These are phyloP conservation scores for Dascillus cervinus DNA, from an alignment of 2,888 invertebrate species.

Conservation along the genomic window DNA sequence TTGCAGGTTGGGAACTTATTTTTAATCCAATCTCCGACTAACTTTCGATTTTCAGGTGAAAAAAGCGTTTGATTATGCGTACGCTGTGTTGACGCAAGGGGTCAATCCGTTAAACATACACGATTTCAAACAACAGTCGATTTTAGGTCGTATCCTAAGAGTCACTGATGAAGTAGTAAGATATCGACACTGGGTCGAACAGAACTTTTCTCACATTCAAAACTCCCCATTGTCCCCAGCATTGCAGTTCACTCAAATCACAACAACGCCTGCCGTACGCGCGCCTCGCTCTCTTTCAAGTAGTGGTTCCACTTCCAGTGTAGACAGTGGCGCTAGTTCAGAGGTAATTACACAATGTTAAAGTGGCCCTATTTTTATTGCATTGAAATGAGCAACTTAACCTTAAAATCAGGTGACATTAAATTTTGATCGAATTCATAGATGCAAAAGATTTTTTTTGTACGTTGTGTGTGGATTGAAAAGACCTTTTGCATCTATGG, in stretches of 20 bases:
- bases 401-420: not conserved
- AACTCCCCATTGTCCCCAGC: constrained; percentile 22
- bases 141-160: constrained; percentile 84
- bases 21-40: not conserved
- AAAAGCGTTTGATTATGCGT: constrained; percentile 95
- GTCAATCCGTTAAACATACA: constrained; percentile 49
- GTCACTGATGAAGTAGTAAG: constrained; percentile 88
- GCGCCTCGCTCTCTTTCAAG: constrained; percentile 35
- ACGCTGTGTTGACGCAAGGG: constrained; percentile 72
- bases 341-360: too few species aligned
- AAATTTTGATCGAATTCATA: constrained; percentile 1
- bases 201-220: constrained; percentile 32
- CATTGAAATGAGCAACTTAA: not conserved
- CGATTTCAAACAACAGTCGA: constrained; percentile 52
- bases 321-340: constrained; percentile 37
- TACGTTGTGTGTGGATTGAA: too few species aligned
- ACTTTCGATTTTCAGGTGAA: constrained; percentile 52
- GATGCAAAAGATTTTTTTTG: too few species aligned
- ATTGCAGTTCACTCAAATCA: constrained; percentile 17
- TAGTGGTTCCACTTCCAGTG: constrained; percentile 37
- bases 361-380: not conserved
- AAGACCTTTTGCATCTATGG: too few species aligned
- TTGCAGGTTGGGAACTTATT: constrained; percentile 53
- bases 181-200: constrained; percentile 61
- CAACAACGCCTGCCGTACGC: constrained; percentile 18